A percentile compares a stretch with the other conserved stretches of the same genome.
Conservation (phyloP, 2,113 vertebrate species). For the Tinamus guttatus region DNA sequence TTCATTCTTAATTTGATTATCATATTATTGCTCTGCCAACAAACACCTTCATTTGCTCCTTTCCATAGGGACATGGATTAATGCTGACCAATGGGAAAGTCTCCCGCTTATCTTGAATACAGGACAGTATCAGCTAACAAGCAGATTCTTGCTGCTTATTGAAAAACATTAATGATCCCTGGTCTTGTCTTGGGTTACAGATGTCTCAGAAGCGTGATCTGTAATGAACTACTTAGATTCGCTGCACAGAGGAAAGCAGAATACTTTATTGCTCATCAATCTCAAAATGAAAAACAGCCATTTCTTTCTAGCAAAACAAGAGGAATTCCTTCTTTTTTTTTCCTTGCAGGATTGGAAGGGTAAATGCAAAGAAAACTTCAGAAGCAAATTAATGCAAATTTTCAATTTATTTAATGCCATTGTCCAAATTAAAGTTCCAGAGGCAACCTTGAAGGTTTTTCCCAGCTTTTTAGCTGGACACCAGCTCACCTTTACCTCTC, state of each 20-base stretch:
- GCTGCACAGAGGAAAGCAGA: not conserved
- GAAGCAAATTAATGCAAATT: not conserved
- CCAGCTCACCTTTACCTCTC: not conserved
- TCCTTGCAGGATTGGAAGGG: not conserved
- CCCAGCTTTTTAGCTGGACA: not conserved
- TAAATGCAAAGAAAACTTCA: not conserved
- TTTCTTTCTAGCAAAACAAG: not conserved
- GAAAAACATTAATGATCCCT: not conserved
- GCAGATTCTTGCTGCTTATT: not conserved
- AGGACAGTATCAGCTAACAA: not conserved
- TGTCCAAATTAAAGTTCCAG: not conserved
- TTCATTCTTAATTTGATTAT: not conserved
- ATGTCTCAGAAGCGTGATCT: not conserved
- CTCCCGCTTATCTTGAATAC: not conserved
- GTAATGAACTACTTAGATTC: not conserved
- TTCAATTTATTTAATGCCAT: not conserved
- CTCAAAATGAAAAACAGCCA: not conserved
- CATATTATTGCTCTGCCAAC: not conserved
- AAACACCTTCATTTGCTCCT: not conserved
- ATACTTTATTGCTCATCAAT: not conserved
- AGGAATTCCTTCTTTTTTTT: not conserved
- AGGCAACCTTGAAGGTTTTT: not conserved
- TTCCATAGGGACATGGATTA: not conserved
- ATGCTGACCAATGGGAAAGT: not conserved
- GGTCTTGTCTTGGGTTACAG: not conserved